A percentile compares a stretch with the other conserved stretches of the same genome.
Conservation (phyloP, 2,888 invertebrate species). For the Macrophya annulata region DNA sequence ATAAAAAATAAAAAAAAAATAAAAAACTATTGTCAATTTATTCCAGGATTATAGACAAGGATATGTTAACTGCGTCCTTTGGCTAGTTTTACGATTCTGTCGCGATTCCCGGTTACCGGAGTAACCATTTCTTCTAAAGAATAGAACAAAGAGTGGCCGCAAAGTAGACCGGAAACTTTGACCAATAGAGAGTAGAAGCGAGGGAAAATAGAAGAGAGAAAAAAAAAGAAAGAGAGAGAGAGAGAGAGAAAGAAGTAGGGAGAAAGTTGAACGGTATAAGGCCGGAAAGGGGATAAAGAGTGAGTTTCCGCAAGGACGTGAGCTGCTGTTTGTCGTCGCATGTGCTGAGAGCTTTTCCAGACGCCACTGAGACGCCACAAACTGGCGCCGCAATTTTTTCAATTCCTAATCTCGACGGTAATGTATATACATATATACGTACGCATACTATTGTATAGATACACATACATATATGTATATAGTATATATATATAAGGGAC, state of each 20-base stretch:
- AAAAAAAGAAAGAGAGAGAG: constrained; percentile 65
- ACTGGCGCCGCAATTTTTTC: constrained; percentile 47
- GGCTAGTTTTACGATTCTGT: constrained; percentile 16
- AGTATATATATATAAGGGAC: not conserved
- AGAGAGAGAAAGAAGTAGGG: constrained; percentile 42
- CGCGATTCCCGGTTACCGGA: constrained; percentile 9
- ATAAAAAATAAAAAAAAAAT: no score
- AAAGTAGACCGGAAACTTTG: constrained; percentile 62
- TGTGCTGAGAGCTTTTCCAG: constrained; percentile 50
- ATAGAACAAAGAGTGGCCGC: constrained; percentile 60
- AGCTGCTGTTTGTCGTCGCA: constrained; percentile 49
- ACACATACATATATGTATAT: not conserved
- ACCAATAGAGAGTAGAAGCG: constrained; percentile 59
- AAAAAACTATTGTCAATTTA: constrained; percentile 17
- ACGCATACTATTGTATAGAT: no score
- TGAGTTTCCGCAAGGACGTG: constrained; percentile 52
- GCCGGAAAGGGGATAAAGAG: constrained; percentile 53
- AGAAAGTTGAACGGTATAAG: constrained; percentile 65
- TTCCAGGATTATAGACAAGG: not conserved
- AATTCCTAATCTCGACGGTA: not conserved
- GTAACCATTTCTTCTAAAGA: constrained; percentile 21
- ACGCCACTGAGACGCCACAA: constrained; percentile 41
- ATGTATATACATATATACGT: no score
- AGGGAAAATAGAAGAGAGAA: constrained; percentile 61
- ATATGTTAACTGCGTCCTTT: not conserved